Percentiles rank a stretch among this genome's conserved stretches.
These are phyloP conservation scores for Melanocharis versteri DNA, from an alignment of 2,113 vertebrate species.

Conservation along the genomic window DNA sequence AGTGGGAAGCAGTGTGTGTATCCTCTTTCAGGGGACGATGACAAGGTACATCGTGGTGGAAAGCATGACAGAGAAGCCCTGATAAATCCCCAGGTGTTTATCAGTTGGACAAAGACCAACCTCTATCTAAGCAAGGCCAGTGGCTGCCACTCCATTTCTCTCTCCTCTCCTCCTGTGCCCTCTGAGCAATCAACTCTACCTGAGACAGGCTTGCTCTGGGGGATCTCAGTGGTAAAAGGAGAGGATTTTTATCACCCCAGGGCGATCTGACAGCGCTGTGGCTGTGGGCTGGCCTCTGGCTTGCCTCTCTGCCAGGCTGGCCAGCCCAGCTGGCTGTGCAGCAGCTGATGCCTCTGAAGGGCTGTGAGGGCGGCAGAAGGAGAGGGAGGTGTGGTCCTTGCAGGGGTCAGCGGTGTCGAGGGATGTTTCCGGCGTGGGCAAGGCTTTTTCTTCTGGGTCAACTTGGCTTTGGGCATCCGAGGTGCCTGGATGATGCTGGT, in stretches of 20 bases:
- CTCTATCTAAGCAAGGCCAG: background rate
- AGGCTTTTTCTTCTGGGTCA: background rate
- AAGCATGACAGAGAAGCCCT: background rate
- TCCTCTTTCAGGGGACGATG: background rate
- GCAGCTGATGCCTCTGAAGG: background rate
- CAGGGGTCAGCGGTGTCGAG: background rate
- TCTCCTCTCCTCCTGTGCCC: background rate
- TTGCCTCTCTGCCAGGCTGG: background rate
- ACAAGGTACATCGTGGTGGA: background rate
- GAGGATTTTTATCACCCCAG: background rate
- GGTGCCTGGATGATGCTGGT: background rate
- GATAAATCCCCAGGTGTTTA: background rate
- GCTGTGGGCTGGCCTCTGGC: background rate
- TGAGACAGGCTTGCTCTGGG: background rate
- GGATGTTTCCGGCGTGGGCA: background rate
- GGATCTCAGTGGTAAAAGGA: background rate
- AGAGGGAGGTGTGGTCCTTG: background rate
- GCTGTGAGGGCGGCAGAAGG: background rate
- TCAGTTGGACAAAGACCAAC: background rate
- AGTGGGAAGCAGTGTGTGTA: background rate
- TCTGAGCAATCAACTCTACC: background rate
- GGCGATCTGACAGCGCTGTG: background rate
- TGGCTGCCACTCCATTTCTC: background rate
- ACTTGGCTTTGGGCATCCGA: background rate
- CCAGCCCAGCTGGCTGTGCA: background rate